Conservation (phyloP, 1,140 invertebrate genomes). For the Drosophila hydei region DNA sequence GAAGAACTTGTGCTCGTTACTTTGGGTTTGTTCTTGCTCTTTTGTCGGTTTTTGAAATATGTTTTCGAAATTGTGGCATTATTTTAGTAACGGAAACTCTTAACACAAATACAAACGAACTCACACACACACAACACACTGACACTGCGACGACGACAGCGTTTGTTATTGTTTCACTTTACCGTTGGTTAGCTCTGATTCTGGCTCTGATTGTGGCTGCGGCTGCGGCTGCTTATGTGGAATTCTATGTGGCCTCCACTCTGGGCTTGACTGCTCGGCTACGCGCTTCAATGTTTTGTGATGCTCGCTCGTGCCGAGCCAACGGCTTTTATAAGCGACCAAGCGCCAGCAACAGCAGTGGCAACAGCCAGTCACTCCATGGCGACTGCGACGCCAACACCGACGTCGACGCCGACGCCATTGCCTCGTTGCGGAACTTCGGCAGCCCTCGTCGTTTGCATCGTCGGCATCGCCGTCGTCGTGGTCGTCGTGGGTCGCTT, state of each 20-base stretch:
- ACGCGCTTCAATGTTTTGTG: constrained; percentile 75
- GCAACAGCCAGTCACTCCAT: constrained; percentile 11
- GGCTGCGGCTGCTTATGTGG: constrained; percentile 12
- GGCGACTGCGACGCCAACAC: constrained; percentile 14
- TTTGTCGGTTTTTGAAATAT: constrained; percentile 73
- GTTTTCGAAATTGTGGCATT: constrained; percentile 64
- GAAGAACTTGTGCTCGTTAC: constrained; percentile 66
- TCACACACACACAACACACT: constrained; percentile 24
- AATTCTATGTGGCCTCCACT: constrained; percentile 34
- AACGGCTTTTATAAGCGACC: constrained; percentile 67
- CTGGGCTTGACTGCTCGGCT: constrained; percentile 62
- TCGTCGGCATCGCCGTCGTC: too few species aligned
- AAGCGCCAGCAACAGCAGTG: constrained; percentile 9
- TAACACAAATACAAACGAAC: constrained; percentile 59
- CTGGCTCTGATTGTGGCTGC: constrained; percentile 25
- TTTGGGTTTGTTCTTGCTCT: constrained; percentile 66
- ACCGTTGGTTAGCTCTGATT: constrained; percentile 57
- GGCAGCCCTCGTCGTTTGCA: constrained; percentile 36
- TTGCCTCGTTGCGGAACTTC: constrained; percentile 32
- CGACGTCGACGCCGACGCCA: constrained; percentile 25
- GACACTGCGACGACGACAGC: constrained; percentile 3
- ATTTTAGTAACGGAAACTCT: constrained; percentile 73
- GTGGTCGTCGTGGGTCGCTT: constrained; percentile 44
- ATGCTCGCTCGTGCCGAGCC: constrained; percentile 58
- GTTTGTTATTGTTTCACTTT: constrained; percentile 61